These are phyloP conservation scores for Pemphredon lugubris DNA, from an alignment of 2,888 invertebrate species.

Conservation along the genomic window DNA sequence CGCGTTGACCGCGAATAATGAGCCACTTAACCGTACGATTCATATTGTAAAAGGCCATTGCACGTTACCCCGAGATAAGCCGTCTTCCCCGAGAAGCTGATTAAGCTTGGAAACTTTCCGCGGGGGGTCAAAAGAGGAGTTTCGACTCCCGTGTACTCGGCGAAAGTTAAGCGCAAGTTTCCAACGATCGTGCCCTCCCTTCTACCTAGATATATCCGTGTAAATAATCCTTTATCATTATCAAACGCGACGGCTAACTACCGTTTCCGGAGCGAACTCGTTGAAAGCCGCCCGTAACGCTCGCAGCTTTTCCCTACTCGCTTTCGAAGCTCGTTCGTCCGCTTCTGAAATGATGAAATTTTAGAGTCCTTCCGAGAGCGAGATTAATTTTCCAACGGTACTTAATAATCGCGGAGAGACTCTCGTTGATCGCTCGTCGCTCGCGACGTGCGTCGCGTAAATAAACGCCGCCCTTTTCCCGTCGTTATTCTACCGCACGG, in stretches of 20 bases:
- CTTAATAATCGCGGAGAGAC: neutral
- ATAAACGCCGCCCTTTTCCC: conserved; percentile 3
- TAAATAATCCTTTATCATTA: conserved; percentile 21
- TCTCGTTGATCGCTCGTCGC: neutral
- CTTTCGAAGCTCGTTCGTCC: neutral
- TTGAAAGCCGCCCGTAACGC: neutral
- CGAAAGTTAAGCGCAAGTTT: conserved; percentile 3
- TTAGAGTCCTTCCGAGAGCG: neutral
- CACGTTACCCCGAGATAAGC: conserved; percentile 25
- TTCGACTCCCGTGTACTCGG: neutral
- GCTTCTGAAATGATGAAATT: conserved; percentile 21
- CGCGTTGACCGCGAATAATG: too few relatives aligned
- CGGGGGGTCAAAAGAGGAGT: neutral
- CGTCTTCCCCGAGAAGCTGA: conserved; percentile 4
- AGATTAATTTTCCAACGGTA: conserved; percentile 18
- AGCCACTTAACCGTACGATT: too few relatives aligned
- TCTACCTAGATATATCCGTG: conserved; percentile 11
- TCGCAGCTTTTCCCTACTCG: neutral
- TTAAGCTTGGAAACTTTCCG: conserved; percentile 22
- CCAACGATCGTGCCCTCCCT: conserved; percentile 8
- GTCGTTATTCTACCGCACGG: conserved; percentile 12
- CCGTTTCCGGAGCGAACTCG: neutral
- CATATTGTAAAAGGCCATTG: conserved; percentile 15
- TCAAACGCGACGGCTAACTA: neutral
- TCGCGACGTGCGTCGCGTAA: neutral